These are phyloP conservation scores for Chrysocyon brachyurus DNA, from an alignment of 2,797 vertebrate species.

Conservation along the genomic window DNA sequence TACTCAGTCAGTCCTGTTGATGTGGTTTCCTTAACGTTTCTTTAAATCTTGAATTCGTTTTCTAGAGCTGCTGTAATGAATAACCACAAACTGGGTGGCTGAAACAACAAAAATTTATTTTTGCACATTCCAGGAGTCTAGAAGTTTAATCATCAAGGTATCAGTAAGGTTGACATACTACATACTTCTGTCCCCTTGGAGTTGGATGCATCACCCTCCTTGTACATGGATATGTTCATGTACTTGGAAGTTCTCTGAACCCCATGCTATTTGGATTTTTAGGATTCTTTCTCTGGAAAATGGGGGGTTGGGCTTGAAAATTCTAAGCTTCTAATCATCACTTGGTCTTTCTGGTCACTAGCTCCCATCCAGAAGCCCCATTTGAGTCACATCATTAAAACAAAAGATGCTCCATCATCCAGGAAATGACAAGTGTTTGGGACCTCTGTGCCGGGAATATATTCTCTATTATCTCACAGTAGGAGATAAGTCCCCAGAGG, in stretches of 20 bases:
- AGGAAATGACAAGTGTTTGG: not conserved
- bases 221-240: not conserved
- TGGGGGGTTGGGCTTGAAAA: not conserved
- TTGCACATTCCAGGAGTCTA: not conserved
- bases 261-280: not conserved
- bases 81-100: not conserved
- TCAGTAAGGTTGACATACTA: not conserved
- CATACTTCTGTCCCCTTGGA: not conserved
- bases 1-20: not conserved
- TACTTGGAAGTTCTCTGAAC: not conserved
- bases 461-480: not conserved
- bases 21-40: not conserved
- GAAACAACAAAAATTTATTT: not conserved
- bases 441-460: not conserved
- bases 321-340: not conserved
- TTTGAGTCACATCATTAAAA: not conserved
- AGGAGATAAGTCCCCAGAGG: not conserved
- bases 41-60: not conserved
- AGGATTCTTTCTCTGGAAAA: not conserved
- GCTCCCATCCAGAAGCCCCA: not conserved
- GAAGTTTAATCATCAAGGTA: not conserved
- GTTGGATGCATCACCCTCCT: not conserved
- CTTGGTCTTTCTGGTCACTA: not conserved
- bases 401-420: not conserved
- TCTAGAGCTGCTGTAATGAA: not conserved